phyloP scores from a whole-genome alignment of 1,140 invertebrate genomes.

The Pseudachorutes palmiensis region DNA sequence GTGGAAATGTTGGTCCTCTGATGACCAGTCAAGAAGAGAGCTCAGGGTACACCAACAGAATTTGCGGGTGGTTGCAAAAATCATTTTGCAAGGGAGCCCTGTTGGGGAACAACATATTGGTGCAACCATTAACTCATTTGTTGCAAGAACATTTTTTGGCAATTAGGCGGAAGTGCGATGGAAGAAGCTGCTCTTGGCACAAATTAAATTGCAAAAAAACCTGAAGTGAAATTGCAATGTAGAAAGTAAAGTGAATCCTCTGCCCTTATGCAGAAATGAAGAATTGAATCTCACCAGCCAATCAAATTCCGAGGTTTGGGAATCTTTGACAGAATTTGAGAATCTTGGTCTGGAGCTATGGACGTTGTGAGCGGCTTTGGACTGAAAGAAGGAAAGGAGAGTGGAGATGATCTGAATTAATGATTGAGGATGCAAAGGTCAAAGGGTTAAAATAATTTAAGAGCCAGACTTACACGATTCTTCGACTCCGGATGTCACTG shows the following conservation, averaged over 20 bases:
- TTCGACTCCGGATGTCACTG: too few species aligned
- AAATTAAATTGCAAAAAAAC: not conserved
- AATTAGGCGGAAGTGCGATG: not conserved
- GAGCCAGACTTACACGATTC: too few species aligned
- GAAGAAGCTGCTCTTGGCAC: not conserved
- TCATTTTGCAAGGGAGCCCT: not conserved
- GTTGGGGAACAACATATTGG: not conserved
- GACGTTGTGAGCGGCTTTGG: too few species aligned
- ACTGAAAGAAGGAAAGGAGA: too few species aligned
- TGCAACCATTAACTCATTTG: not conserved
- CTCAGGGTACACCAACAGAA: slow-evolving; percentile 20
- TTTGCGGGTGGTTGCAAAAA: slow-evolving; percentile 18
- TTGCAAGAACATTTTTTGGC: not conserved
- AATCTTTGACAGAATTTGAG: too few species aligned
- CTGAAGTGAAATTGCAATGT: not conserved
- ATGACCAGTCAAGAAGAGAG: slow-evolving; percentile 12
- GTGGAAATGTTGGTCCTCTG: slow-evolving; percentile 7
- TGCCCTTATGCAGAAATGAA: not conserved
- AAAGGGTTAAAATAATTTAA: too few species aligned
- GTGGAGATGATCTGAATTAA: too few species aligned
- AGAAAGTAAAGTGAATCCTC: not conserved
- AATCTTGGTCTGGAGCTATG: too few species aligned
- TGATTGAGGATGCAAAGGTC: too few species aligned
- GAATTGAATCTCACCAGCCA: too few species aligned
- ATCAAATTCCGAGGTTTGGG: too few species aligned